A percentile compares a stretch with the other conserved stretches of the same genome.
These are phyloP conservation scores for Trichomalopsis sarcophagae DNA, from an alignment of 1,140 invertebrate species.

Conservation along the genomic window DNA sequence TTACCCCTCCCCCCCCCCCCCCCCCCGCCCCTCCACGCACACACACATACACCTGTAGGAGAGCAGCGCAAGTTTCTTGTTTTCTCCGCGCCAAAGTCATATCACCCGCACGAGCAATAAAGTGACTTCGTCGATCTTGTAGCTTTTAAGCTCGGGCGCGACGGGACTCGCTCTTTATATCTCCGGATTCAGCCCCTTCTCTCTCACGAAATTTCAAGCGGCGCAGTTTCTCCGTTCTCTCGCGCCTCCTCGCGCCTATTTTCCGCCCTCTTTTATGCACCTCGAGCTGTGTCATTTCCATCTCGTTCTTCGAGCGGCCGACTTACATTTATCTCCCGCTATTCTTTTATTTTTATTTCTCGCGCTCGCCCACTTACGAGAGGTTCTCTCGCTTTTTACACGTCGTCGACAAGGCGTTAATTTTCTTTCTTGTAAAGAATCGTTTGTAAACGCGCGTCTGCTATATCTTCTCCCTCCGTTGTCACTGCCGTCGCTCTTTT, in stretches of 20 bases:
- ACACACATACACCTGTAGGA: not conserved
- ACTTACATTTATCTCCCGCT: slow-evolving; percentile 24
- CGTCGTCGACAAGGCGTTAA: slow-evolving; percentile 53
- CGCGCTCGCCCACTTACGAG: not conserved
- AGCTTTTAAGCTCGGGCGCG: slow-evolving; percentile 23
- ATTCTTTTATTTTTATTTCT: slow-evolving; percentile 22
- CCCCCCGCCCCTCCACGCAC: too few species aligned
- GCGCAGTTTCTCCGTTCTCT: slow-evolving; percentile 12
- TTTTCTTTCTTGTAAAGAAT: slow-evolving; percentile 51
- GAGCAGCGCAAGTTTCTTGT: not conserved
- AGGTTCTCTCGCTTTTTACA: slow-evolving; percentile 45
- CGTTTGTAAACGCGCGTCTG: slow-evolving; percentile 37
- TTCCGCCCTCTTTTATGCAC: slow-evolving; percentile 29
- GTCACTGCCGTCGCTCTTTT: not conserved
- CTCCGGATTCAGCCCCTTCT: not conserved
- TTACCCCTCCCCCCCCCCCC: not conserved
- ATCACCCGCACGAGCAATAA: not conserved
- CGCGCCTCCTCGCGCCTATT: slow-evolving; percentile 9
- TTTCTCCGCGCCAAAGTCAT: not conserved
- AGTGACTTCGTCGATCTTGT: slow-evolving; percentile 41
- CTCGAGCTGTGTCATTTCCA: slow-evolving; percentile 49
- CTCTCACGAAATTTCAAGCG: slow-evolving; percentile 30
- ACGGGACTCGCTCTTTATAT: not conserved
- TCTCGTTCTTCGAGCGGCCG: slow-evolving; percentile 45
- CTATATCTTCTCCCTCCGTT: slow-evolving; percentile 19